A percentile compares a stretch with the other conserved stretches of the same genome.
These are phyloP conservation scores for Antigone vipio DNA, from an alignment of 2,113 vertebrate species.

Conservation along the genomic window DNA sequence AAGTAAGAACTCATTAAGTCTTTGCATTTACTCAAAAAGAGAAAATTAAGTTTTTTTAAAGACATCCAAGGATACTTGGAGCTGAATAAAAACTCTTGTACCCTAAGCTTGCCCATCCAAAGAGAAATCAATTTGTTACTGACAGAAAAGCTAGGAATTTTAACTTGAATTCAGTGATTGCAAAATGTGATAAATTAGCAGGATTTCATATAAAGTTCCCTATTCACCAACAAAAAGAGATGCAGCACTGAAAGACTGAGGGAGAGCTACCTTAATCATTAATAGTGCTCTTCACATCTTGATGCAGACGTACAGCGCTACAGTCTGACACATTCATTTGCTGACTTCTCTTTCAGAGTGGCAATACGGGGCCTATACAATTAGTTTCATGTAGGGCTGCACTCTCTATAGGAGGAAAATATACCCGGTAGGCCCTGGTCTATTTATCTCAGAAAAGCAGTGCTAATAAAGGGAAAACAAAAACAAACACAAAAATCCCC, in stretches of 20 bases:
- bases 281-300: neutral
- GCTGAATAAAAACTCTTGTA: neutral
- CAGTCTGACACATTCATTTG: neutral
- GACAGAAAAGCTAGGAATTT: neutral
- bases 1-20: neutral
- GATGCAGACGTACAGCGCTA: accelerated
- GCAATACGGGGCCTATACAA: neutral
- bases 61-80: neutral
- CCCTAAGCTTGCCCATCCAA: neutral
- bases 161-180: neutral
- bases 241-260: neutral
- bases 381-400: neutral
- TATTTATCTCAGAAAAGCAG: neutral
- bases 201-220: neutral
- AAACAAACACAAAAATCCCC: neutral
- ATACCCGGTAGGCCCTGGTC: neutral
- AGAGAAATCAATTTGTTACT: neutral
- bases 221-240: neutral
- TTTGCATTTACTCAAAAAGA: neutral
- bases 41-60: neutral
- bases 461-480: neutral
- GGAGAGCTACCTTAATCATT: neutral
- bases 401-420: neutral
- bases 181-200: neutral
- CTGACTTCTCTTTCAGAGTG: neutral